phyloP scores from a whole-genome alignment of 1,140 invertebrate genomes.

The Zeugodacus cucurbitae region DNA sequence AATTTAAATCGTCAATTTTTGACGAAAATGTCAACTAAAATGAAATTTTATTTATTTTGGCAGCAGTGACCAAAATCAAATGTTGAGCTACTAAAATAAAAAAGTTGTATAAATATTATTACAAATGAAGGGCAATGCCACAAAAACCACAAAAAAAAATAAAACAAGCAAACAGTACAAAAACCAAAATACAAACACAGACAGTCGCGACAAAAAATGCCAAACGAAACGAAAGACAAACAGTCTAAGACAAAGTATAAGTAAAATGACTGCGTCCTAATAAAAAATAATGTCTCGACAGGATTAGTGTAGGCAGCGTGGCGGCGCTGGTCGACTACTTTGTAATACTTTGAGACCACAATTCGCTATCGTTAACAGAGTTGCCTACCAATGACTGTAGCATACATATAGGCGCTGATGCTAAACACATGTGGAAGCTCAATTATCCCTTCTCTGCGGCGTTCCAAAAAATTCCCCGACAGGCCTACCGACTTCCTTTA shows the following conservation, averaged over 20 bases:
- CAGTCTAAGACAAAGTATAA: background rate
- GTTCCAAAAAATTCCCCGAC: background rate
- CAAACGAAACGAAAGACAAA: background rate
- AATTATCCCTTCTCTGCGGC: conserved; percentile 4
- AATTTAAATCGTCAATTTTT: too few species aligned
- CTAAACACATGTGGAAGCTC: conserved; percentile 28
- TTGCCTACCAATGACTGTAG: background rate
- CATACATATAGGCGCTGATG: background rate
- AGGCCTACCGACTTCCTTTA: background rate
- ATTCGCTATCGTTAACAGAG: background rate
- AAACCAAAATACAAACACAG: background rate
- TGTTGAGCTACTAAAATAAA: too few species aligned
- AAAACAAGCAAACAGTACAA: background rate
- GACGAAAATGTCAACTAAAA: too few species aligned
- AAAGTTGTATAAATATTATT: background rate
- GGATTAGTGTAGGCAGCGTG: background rate
- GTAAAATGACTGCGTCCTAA: background rate
- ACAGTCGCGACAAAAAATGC: background rate
- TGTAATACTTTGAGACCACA: background rate
- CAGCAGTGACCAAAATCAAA: too few species aligned
- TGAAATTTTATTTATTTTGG: too few species aligned
- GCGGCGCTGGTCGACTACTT: background rate
- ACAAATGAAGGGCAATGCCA: background rate
- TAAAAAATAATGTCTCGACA: conserved; percentile 22
- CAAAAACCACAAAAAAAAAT: background rate